Evolutionary conservation across 2,113 vertebrate species (phyloP).

Genomic region (Cepphus grylle): DNA sequence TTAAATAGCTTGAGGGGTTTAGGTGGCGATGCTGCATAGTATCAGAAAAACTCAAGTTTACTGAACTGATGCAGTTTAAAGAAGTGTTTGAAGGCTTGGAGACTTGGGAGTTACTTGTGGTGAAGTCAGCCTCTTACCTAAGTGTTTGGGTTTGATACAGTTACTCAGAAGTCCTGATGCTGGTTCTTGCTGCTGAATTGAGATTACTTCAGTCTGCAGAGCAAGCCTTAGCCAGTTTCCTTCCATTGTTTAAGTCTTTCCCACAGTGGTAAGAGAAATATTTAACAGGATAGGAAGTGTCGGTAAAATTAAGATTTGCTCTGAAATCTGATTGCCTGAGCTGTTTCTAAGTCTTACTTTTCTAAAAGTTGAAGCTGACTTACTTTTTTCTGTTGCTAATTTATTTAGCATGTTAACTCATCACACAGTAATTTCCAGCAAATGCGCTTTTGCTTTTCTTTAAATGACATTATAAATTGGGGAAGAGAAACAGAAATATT

Average conservation of each 20-base stretch:
- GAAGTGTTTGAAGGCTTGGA: background rate
- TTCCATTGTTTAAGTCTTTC: slow-evolving; percentile 25
- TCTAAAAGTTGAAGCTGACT: background rate
- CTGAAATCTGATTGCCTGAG: background rate
- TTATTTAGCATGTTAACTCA: background rate
- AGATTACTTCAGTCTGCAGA: background rate
- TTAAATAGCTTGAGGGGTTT: background rate
- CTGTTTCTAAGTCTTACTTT: background rate
- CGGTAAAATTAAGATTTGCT: slow-evolving; percentile 14
- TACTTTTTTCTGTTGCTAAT: background rate
- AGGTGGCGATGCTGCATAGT: background rate
- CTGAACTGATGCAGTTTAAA: background rate
- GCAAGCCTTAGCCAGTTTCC: background rate
- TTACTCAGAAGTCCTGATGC: background rate
- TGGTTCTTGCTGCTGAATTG: background rate
- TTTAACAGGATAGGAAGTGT: slow-evolving; percentile 8
- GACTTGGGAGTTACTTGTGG: background rate
- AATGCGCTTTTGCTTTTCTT: background rate
- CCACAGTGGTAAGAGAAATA: background rate
- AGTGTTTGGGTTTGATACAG: background rate
- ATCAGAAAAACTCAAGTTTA: background rate
- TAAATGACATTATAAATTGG: background rate
- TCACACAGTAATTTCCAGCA: background rate
- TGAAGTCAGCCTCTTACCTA: background rate
- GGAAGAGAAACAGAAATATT: background rate